Base-by-base conservation (phyloP, 2,113 vertebrate species). In the Castor canadensis region DNA sequence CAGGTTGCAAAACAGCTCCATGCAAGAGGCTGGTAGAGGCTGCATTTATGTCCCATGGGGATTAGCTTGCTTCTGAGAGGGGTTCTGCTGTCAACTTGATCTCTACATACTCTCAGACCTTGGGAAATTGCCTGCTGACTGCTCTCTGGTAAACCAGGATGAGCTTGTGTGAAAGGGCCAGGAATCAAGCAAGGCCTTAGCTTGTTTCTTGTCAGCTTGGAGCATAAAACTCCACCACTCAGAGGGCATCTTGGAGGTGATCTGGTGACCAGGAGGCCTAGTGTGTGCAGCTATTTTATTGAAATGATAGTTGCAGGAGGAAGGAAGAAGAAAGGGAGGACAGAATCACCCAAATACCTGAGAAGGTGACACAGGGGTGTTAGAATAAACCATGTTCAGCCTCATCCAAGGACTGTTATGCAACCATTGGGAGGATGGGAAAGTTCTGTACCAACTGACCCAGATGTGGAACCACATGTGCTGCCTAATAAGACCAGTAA, bases 331-430 rank as follows among this genome's bases (percentile, higher is more conserved):
- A 12, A 6, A 28, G 5, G 20, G 35, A 79, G n/a, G n/a, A 24
- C 24, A 66, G n/a, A 80, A n/a, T 22, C 24, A 83, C 43, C 30
- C 43, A 17, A n/a, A 56, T 16, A n/a, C 77, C 43, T 3, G 19
- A 32, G 38, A n/a, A 52, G 52, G 40, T 5, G 86, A 28, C 8
- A 11, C 3, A 28, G 12, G 15, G 8, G 12, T 20, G 52, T 17
- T 7, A 45, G 93, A n/a, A 17, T 35, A 58, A 69, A 52, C 38
- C 11, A 0, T 38, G 45, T 24, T 9, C 56, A 47, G 52, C 56
- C 9, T 16, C 19, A 24, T n/a, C 35, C 17, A 4, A 0, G 12
- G 32, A 10, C 87, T 60, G 16, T 38, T 20, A 26, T 0, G 1
- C 24, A 60, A 32, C 58, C 47, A 10, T 20, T 22, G 38, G 40